Conservation (phyloP, 2,113 vertebrate species). For the Colaptes auratus region DNA sequence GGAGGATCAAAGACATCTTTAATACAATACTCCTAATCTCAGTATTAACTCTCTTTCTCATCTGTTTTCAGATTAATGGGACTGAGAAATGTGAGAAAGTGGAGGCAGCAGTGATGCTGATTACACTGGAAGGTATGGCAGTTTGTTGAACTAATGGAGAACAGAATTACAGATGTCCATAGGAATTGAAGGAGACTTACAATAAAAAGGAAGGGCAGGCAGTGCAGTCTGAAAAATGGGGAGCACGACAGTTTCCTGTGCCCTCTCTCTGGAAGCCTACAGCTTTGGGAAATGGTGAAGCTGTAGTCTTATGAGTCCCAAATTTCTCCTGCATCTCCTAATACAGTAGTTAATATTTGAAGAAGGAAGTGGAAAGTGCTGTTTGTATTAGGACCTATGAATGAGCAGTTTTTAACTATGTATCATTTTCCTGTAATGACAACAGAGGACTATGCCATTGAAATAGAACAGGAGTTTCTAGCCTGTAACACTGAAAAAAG, state of each 20-base stretch:
- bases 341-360: neutral
- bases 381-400: neutral
- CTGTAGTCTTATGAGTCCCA: neutral
- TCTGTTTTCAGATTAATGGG: conserved; percentile 11
- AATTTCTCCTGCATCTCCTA: neutral
- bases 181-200: neutral
- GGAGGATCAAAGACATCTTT: neutral
- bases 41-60: conserved; percentile 20
- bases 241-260: neutral
- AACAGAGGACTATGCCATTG: neutral
- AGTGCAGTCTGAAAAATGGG: neutral
- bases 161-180: neutral
- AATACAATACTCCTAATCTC: neutral
- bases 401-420: neutral
- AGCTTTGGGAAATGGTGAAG: neutral
- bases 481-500: neutral
- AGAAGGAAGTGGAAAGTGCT: neutral
- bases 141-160: neutral
- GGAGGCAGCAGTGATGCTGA: neutral
- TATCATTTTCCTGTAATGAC: neutral
- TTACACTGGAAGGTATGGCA: neutral
- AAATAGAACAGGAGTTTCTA: neutral
- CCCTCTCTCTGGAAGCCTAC: neutral
- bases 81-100: neutral
- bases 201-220: neutral